A percentile compares a stretch with the other conserved stretches of the same genome.
phyloP scores from a whole-genome alignment of 2,113 vertebrate species.

The Lipophrys pholis region DNA sequence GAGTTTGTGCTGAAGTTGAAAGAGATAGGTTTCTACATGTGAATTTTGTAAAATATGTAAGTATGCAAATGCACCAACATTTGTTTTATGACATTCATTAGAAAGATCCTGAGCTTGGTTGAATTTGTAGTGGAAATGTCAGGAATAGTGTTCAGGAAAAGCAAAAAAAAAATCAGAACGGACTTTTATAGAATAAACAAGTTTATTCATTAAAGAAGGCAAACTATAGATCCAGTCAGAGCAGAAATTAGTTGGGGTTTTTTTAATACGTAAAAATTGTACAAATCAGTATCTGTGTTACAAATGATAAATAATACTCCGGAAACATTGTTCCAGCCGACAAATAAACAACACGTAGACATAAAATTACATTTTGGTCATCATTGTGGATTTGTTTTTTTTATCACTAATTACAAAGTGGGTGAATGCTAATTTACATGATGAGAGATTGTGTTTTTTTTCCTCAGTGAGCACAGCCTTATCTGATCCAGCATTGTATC shows the following conservation, averaged over 20 bases:
- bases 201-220: slow-evolving; percentile 82
- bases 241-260: slow-evolving; percentile 49
- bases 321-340: slow-evolving; percentile 61
- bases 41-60: slow-evolving; percentile 31
- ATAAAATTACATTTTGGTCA: slow-evolving; percentile 68
- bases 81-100: slow-evolving; percentile 29
- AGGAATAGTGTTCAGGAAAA: slow-evolving; percentile 15
- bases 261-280: slow-evolving; percentile 76
- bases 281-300: slow-evolving; percentile 79
- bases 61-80: neutral
- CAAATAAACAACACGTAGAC: slow-evolving; percentile 68
- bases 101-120: slow-evolving; percentile 29
- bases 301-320: slow-evolving; percentile 77
- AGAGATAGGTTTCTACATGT: slow-evolving; percentile 24
- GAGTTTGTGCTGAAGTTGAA: slow-evolving; percentile 17
- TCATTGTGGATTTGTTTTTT: slow-evolving; percentile 28
- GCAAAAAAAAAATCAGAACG: neutral
- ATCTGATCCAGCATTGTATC: slow-evolving; percentile 49
- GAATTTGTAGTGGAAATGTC: slow-evolving; percentile 14
- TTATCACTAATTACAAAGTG: slow-evolving; percentile 28
- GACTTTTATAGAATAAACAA: slow-evolving; percentile 58
- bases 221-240: slow-evolving; percentile 68
- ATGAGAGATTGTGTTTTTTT: slow-evolving; percentile 30
- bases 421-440: slow-evolving; percentile 38
- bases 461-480: slow-evolving; percentile 27